Conservation (phyloP, 2,888 invertebrate species). For the Xanthorhoe designata region DNA sequence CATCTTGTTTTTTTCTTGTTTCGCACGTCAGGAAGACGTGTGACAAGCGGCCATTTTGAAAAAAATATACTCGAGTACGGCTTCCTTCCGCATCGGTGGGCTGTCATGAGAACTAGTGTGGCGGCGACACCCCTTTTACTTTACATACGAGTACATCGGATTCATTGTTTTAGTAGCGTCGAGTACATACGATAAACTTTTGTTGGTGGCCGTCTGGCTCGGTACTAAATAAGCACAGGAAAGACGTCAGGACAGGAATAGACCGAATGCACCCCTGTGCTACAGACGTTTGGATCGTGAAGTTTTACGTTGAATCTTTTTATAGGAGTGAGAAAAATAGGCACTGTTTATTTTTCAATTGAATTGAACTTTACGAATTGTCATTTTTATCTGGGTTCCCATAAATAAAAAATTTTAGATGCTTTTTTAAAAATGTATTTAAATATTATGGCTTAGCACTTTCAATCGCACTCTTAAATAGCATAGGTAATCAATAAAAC, state of each 20-base stretch:
- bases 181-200: slow-evolving; percentile 76
- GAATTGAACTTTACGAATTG: slow-evolving; percentile 8
- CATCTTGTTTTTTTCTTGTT: slow-evolving; percentile 77
- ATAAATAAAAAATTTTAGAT: background rate
- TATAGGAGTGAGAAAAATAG: slow-evolving; percentile 20
- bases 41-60: slow-evolving; percentile 84
- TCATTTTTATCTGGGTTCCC: background rate
- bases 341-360: slow-evolving; percentile 18
- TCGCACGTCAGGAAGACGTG: slow-evolving; percentile 73
- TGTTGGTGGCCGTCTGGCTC: slow-evolving; percentile 68
- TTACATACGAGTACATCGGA: slow-evolving; percentile 74
- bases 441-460: background rate
- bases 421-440: background rate
- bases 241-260: slow-evolving; percentile 52
- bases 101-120: slow-evolving; percentile 81
- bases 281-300: slow-evolving; percentile 46
- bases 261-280: slow-evolving; percentile 51
- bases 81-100: slow-evolving; percentile 83
- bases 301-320: slow-evolving; percentile 24
- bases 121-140: slow-evolving; percentile 80
- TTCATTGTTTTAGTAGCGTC: slow-evolving; percentile 81
- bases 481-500: too few relatives aligned
- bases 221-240: slow-evolving; percentile 61
- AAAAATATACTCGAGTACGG: slow-evolving; percentile 77
- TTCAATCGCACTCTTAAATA: too few relatives aligned